A percentile compares a stretch with the other conserved stretches of the same genome.
Conservation (phyloP, 2,113 vertebrate genomes). For the Eurystomus gularis region DNA sequence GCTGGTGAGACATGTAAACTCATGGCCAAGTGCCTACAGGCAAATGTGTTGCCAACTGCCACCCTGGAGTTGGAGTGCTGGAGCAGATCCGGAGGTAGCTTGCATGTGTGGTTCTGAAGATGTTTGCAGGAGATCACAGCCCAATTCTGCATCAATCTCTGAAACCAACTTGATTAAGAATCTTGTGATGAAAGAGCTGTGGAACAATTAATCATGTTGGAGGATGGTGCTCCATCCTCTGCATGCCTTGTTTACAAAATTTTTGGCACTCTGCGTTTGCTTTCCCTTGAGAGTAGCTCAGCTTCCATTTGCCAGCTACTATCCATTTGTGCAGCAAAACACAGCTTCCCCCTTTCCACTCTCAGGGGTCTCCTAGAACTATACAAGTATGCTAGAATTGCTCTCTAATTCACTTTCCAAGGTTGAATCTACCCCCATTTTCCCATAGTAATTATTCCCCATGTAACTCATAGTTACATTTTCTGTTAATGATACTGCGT, state of each 20-base stretch:
- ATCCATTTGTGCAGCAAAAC: neutral
- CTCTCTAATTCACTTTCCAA: neutral
- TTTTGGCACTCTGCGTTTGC: neutral
- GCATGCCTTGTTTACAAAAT: neutral
- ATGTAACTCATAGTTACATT: neutral
- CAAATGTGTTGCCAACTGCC: neutral
- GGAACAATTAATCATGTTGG: neutral
- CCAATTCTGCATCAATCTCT: accelerated
- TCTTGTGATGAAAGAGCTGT: neutral
- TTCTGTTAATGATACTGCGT: neutral
- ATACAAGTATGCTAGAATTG: neutral
- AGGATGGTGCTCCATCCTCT: neutral
- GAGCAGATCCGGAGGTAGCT: neutral
- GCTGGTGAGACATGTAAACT: neutral
- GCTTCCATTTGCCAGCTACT: neutral
- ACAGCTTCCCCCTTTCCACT: neutral
- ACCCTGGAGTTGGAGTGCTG: neutral
- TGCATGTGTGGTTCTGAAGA: neutral
- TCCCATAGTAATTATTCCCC: neutral
- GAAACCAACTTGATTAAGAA: neutral
- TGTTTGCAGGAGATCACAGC: neutral
- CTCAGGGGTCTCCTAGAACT: neutral
- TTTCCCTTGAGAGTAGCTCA: neutral
- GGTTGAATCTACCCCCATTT: neutral
- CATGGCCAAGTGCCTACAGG: neutral